A percentile compares a stretch with the other conserved stretches of the same genome.
These are phyloP conservation scores for Danionella dracula DNA, from an alignment of 2,797 vertebrate genomes.

Conservation along the genomic window DNA sequence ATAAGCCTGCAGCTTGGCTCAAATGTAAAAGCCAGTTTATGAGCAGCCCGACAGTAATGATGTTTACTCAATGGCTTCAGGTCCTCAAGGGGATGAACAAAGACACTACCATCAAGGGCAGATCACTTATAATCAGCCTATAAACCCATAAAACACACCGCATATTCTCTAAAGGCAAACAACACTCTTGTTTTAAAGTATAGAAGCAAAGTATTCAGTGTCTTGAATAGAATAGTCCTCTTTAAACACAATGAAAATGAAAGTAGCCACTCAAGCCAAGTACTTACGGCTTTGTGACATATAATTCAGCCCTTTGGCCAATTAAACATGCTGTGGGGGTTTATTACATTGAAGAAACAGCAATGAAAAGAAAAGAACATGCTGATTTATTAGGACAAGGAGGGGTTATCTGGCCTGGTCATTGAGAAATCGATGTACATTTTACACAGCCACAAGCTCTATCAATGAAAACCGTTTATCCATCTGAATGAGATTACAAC, in stretches of 20 bases:
- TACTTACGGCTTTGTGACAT: not conserved
- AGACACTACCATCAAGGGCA: not conserved
- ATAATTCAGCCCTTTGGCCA: not conserved
- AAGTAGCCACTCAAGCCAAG: not conserved
- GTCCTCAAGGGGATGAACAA: constrained; percentile 11
- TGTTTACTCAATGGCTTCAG: constrained; percentile 32
- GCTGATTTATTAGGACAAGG: constrained; percentile 1
- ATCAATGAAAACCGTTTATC: constrained; percentile 12
- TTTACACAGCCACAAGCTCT: constrained; percentile 22
- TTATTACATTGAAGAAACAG: not conserved
- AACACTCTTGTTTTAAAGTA: constrained; percentile 5
- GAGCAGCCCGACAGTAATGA: constrained; percentile 19
- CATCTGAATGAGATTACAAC: too few relatives aligned
- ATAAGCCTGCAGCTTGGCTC: constrained; percentile 14
- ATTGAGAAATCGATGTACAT: constrained; percentile 32
- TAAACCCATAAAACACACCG: constrained; percentile 1
- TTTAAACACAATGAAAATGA: constrained; percentile 12
- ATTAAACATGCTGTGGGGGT: constrained; percentile 2
- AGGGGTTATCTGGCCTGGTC: constrained; percentile 16
- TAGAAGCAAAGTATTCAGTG: constrained; percentile 11
- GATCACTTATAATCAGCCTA: constrained; percentile 32
- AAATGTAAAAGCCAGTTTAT: constrained; percentile 21
- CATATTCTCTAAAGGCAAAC: constrained; percentile 12
- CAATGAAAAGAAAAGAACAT: not conserved
- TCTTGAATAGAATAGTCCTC: not conserved